These are phyloP conservation scores for Athalia rosae DNA, from an alignment of 2,888 invertebrate genomes.

Conservation along the genomic window DNA sequence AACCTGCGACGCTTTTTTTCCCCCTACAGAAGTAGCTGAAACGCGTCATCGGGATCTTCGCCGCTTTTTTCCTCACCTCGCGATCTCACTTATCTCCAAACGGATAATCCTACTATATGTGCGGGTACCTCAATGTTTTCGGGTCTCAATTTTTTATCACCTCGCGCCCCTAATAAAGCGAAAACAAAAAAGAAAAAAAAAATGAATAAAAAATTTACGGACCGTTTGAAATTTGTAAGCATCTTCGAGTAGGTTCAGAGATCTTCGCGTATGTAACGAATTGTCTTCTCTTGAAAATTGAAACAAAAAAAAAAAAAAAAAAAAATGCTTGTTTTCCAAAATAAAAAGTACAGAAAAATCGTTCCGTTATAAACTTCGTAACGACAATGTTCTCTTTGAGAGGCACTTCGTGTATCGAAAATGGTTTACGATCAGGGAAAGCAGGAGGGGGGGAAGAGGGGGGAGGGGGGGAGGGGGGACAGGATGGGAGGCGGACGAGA, in stretches of 20 bases:
- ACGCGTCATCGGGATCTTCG: not conserved
- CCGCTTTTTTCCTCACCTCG: not conserved
- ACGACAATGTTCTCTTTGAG: constrained; percentile 22
- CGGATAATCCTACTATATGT: too few species aligned
- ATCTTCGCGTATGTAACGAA: not conserved
- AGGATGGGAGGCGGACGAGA: constrained; percentile 4
- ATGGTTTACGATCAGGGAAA: constrained; percentile 36
- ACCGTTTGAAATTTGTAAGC: too few species aligned
- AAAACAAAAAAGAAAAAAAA: too few species aligned
- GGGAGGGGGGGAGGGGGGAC: not conserved
- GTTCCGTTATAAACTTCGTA: not conserved
- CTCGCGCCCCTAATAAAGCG: too few species aligned
- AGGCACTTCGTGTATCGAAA: constrained; percentile 43
- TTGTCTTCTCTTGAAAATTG: not conserved
- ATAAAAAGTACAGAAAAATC: not conserved
- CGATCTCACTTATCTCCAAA: too few species aligned
- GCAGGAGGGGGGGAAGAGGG: not conserved
- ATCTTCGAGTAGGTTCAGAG: not conserved
- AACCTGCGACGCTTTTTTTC: constrained; percentile 15
- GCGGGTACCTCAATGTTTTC: too few species aligned
- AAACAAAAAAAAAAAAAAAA: not conserved
- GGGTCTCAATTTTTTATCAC: too few species aligned
- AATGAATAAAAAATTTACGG: too few species aligned
- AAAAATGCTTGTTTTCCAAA: not conserved
- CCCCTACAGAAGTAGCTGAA: not conserved